Percentiles rank a stretch among this genome's conserved stretches.
phyloP scores from a whole-genome alignment of 2,888 invertebrate genomes.

The Heteropelma amictum region DNA sequence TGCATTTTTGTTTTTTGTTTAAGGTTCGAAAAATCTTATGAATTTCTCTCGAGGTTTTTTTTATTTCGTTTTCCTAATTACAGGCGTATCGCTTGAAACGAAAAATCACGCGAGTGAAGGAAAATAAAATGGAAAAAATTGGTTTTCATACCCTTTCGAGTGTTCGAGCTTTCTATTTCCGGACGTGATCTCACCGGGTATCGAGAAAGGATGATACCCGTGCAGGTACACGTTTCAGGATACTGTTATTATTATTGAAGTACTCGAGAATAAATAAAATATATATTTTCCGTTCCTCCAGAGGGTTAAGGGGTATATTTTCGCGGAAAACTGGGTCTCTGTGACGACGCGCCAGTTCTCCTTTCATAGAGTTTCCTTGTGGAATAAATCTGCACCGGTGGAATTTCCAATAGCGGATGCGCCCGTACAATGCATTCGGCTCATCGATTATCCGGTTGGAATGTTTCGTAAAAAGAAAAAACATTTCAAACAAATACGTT shows the following conservation, averaged over 20 bases:
- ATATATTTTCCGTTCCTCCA: conserved; percentile 17
- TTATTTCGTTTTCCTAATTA: too few species aligned
- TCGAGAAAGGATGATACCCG: neutral
- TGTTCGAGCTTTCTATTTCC: neutral
- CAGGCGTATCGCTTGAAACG: too few species aligned
- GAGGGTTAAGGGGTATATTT: conserved; percentile 11
- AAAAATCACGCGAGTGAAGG: too few species aligned
- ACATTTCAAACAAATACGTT: too few species aligned
- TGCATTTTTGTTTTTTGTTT: too few species aligned
- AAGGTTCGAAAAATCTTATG: too few species aligned
- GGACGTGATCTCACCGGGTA: neutral
- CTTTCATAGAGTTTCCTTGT: neutral
- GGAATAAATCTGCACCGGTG: conserved; percentile 25
- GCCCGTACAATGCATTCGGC: neutral
- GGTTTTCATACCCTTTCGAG: neutral
- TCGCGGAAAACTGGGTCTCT: conserved; percentile 27
- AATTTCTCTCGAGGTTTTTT: too few species aligned
- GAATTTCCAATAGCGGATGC: conserved; percentile 40
- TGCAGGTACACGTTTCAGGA: neutral
- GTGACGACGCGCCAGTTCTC: conserved; percentile 10
- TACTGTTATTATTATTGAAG: too few species aligned
- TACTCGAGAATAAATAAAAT: conserved; percentile 13
- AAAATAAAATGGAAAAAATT: neutral
- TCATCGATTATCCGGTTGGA: too few species aligned
- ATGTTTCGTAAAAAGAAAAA: too few species aligned